Percentiles rank a stretch among this genome's conserved stretches.
Evolutionary conservation across 2,113 vertebrate genomes (phyloP).

Genomic region (Nothoprocta pentlandii): DNA sequence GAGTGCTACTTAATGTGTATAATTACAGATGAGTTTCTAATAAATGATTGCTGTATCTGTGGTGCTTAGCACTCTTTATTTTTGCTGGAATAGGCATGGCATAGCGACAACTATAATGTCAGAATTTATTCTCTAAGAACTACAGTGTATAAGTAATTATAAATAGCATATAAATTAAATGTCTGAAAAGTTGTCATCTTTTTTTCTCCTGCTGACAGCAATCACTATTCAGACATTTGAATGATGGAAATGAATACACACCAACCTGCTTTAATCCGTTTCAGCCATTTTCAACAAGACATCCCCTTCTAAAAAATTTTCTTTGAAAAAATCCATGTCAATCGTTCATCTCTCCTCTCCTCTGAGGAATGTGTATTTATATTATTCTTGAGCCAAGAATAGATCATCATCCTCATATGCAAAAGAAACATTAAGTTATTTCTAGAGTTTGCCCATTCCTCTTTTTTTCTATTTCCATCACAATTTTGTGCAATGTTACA

Average conservation of each 20-base stretch:
- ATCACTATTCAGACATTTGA: neutral
- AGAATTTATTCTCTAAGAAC: neutral
- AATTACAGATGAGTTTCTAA: neutral
- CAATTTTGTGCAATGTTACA: neutral
- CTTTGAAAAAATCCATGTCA: conserved; percentile 4
- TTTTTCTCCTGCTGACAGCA: neutral
- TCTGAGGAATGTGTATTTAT: conserved; percentile 46
- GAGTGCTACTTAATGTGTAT: neutral
- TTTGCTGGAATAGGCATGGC: neutral
- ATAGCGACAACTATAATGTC: neutral
- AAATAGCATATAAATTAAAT: neutral
- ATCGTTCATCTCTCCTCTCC: conserved; percentile 37
- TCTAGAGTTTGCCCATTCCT: neutral
- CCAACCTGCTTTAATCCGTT: neutral
- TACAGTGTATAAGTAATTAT: neutral
- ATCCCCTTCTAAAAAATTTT: neutral
- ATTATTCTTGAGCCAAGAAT: conserved; percentile 46
- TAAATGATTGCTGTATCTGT: neutral
- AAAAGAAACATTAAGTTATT: conserved; percentile 15
- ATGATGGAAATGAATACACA: conserved; percentile 19
- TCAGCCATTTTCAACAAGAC: conserved; percentile 39
- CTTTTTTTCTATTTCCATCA: neutral
- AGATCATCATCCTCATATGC: conserved; percentile 40
- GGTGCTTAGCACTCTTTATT: neutral
- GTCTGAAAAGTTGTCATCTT: neutral